These are phyloP conservation scores for Rhynchotus rufescens DNA, from an alignment of 2,797 vertebrate genomes.

Conservation along the genomic window DNA sequence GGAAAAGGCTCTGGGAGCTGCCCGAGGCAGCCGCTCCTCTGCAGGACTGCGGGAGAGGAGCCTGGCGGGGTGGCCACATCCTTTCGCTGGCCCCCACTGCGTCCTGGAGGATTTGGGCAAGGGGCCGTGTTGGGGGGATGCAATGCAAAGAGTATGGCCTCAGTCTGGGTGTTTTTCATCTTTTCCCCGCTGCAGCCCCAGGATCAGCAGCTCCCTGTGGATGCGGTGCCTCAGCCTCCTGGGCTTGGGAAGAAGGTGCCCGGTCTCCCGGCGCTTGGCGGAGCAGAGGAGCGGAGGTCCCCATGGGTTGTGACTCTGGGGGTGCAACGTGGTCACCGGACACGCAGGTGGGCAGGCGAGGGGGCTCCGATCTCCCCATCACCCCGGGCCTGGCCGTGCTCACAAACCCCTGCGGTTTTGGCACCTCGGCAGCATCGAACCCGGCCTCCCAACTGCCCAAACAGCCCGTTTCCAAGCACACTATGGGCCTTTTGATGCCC, in stretches of 20 bases:
- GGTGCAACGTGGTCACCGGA: fast-evolving
- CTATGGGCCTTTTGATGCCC: slow-evolving; percentile 7
- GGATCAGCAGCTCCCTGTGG: too few relatives aligned
- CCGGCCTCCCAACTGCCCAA: neutral
- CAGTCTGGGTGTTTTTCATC: neutral
- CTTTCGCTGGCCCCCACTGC: neutral
- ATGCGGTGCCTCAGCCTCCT: neutral
- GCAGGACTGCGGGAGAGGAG: too few relatives aligned
- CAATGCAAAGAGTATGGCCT: neutral
- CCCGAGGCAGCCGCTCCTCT: neutral
- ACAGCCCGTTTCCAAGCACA: slow-evolving; percentile 23
- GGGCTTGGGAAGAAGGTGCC: neutral
- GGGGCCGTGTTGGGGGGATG: neutral
- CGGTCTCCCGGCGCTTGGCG: neutral
- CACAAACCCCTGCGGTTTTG: neutral
- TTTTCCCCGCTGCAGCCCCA: neutral
- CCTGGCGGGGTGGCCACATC: too few relatives aligned
- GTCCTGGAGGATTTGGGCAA: fast-evolving
- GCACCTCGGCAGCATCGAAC: neutral
- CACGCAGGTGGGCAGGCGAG: fast-evolving
- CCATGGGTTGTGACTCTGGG: fast-evolving
- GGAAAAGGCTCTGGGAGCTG: neutral
- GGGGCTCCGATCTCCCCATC: neutral
- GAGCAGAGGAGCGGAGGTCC: neutral
- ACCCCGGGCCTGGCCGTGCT: neutral